phyloP scores from a whole-genome alignment of 2,888 invertebrate species.

The Hermodice carunculata region DNA sequence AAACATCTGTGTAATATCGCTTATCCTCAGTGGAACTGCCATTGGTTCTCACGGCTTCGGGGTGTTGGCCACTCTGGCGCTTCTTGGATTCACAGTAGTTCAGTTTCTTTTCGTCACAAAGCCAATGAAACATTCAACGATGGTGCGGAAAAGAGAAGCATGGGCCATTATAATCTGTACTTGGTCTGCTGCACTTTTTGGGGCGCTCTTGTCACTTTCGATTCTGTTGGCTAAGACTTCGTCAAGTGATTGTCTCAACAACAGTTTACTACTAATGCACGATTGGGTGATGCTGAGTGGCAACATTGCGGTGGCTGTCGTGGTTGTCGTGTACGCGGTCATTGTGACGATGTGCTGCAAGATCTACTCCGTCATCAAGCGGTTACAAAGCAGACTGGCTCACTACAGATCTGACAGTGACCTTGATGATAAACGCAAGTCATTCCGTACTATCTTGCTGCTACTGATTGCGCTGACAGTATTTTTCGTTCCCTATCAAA shows the following conservation, averaged over 20 bases:
- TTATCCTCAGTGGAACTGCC: constrained; percentile 25
- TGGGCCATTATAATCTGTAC: constrained; percentile 14
- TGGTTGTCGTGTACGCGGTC: constrained; percentile 25
- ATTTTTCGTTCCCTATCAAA: constrained; percentile 32
- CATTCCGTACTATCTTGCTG: constrained; percentile 38
- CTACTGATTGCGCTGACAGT: constrained; percentile 30
- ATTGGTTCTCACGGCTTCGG: constrained; percentile 30
- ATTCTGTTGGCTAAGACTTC: constrained; percentile 7
- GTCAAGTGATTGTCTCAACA: constrained; percentile 2
- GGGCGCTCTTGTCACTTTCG: constrained; percentile 16
- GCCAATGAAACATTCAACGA: constrained; percentile 28
- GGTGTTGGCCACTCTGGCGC: constrained; percentile 30
- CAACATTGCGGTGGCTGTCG: constrained; percentile 22
- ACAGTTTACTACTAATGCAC: constrained; percentile 7
- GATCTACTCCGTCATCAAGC: constrained; percentile 32
- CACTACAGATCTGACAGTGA: constrained; percentile 37
- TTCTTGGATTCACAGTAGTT: constrained; percentile 37
- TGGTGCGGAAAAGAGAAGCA: constrained; percentile 22
- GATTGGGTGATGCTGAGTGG: constrained; percentile 17
- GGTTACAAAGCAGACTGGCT: constrained; percentile 29
- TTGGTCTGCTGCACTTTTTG: constrained; percentile 24
- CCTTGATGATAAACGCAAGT: constrained; percentile 29
- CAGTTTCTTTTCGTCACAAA: constrained; percentile 39
- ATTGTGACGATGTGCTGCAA: constrained; percentile 28
- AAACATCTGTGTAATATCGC: constrained; percentile 24